Evolutionary conservation across 2,797 vertebrate genomes (phyloP).

Genomic region (Coendou prehensilis): DNA sequence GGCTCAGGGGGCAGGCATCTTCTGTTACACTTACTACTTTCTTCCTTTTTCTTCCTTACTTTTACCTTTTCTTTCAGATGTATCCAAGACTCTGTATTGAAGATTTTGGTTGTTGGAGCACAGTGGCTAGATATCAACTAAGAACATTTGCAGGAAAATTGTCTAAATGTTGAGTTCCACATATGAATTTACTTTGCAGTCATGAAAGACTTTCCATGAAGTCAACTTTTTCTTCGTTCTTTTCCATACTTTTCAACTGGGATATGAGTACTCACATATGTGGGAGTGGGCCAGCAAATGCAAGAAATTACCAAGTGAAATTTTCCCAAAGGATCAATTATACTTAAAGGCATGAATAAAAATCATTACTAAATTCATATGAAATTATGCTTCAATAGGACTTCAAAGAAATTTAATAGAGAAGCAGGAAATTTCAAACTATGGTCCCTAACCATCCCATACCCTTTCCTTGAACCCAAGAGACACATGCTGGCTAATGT

Average conservation of each 20-base stretch:
- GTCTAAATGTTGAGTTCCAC: background rate
- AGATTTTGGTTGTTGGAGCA: background rate
- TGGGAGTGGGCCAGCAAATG: background rate
- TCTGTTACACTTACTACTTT: background rate
- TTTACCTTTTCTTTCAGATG: background rate
- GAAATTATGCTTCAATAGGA: background rate
- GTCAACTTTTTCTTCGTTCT: background rate
- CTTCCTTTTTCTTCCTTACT: background rate
- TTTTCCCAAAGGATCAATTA: background rate
- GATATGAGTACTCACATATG: background rate
- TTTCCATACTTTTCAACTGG: background rate
- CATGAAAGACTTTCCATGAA: background rate
- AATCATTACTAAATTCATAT: background rate
- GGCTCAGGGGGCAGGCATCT: background rate
- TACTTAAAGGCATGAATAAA: conserved; percentile 53
- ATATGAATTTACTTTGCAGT: conserved; percentile 6
- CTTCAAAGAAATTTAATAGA: conserved; percentile 45
- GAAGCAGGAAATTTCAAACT: conserved; percentile 13
- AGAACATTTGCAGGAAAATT: background rate
- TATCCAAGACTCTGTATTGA: background rate
- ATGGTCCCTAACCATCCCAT: background rate
- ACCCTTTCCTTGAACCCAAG: background rate
- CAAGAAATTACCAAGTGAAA: background rate
- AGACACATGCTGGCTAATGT: background rate
- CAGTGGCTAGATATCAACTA: background rate